Percentiles rank a stretch among this genome's conserved stretches.
Conservation (phyloP, 2,888 invertebrate species). For the Anarsia innoxiella region DNA sequence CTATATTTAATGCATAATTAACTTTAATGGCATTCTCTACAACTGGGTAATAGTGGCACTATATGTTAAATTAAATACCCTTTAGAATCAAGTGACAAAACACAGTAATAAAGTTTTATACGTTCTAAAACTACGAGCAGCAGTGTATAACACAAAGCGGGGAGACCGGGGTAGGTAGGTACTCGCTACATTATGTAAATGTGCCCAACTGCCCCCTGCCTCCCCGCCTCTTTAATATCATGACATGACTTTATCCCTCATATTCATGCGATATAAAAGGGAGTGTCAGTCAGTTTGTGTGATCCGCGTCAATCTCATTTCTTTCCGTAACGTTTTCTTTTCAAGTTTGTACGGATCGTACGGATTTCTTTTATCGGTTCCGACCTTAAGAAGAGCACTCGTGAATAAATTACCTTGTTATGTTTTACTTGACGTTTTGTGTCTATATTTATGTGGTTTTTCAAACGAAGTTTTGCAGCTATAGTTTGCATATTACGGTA, state of each 20-base stretch:
- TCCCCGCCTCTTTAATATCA: conserved; percentile 7
- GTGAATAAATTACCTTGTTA: too few relatives aligned
- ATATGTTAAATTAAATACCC: too few relatives aligned
- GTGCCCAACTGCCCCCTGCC: background rate
- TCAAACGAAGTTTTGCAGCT: too few relatives aligned
- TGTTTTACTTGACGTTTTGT: too few relatives aligned
- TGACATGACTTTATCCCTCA: conserved; percentile 11
- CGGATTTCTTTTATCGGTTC: background rate
- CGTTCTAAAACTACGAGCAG: too few relatives aligned
- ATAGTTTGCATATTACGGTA: too few relatives aligned
- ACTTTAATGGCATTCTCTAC: too few relatives aligned
- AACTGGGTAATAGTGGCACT: too few relatives aligned
- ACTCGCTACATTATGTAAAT: conserved; percentile 1
- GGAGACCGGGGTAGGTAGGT: background rate
- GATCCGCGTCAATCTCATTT: conserved; percentile 1
- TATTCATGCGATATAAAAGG: conserved; percentile 5
- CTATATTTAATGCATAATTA: too few relatives aligned
- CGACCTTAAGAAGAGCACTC: too few relatives aligned
- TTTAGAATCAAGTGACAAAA: background rate
- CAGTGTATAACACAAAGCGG: too few relatives aligned
- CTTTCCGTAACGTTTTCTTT: conserved; percentile 1
- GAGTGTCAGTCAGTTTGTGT: conserved; percentile 1
- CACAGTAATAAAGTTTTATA: background rate
- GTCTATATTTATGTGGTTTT: too few relatives aligned
- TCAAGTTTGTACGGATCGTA: background rate